A percentile compares a stretch with the other conserved stretches of the same genome.
These are phyloP conservation scores for Pionites leucogaster DNA, from an alignment of 2,113 vertebrate species.

Conservation along the genomic window DNA sequence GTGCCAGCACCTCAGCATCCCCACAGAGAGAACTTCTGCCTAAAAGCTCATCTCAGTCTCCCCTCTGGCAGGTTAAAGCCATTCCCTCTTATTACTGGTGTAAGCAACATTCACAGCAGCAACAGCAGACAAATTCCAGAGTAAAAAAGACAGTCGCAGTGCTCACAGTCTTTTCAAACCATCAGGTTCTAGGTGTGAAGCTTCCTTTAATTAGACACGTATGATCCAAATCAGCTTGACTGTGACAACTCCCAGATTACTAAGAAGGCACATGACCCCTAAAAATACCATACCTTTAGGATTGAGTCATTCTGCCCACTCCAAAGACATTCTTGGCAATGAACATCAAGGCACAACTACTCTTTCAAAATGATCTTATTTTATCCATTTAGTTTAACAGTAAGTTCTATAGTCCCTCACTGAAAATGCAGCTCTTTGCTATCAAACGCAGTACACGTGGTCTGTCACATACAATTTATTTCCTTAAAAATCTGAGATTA, in stretches of 20 bases:
- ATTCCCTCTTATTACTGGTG: neutral
- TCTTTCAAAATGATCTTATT: neutral
- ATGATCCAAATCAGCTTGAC: neutral
- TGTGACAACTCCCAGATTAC: neutral
- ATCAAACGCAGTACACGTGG: accelerated
- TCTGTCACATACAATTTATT: neutral
- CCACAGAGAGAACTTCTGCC: neutral
- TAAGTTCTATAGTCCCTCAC: neutral
- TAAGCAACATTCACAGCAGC: neutral
- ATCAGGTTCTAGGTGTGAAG: neutral
- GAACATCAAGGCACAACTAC: neutral
- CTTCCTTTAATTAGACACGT: neutral
- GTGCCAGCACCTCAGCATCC: neutral
- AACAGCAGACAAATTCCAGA: neutral
- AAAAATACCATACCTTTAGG: neutral
- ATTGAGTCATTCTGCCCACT: slow-evolving; percentile 38
- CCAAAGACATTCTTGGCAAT: neutral
- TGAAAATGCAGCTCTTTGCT: neutral
- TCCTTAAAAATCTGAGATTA: neutral
- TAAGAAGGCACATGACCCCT: neutral
- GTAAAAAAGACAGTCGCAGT: neutral
- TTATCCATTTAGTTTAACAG: neutral
- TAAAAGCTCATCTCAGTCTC: neutral
- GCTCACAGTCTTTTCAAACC: neutral
- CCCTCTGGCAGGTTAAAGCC: neutral